Percentiles rank a stretch among this genome's conserved stretches.
These are phyloP conservation scores for Euura saliciscinereae DNA, from an alignment of 1,140 invertebrate species.

Conservation along the genomic window DNA sequence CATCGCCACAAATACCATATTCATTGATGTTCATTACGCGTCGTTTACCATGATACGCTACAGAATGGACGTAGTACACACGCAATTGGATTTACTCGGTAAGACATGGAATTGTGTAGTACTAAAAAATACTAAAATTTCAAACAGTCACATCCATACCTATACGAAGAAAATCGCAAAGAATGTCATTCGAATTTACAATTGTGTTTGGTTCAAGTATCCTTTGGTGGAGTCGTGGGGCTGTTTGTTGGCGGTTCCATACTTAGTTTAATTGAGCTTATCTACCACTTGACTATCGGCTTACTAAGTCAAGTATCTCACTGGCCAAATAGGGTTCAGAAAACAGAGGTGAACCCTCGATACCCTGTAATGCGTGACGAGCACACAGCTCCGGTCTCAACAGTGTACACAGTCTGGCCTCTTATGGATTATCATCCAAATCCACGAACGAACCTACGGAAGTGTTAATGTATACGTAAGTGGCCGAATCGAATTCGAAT, in stretches of 20 bases:
- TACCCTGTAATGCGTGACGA: not conserved
- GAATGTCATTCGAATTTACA: not conserved
- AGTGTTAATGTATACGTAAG: not conserved
- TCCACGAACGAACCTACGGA: not conserved
- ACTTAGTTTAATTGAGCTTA: slow-evolving; percentile 17
- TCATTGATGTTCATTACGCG: slow-evolving; percentile 34
- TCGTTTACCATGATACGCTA: slow-evolving; percentile 31
- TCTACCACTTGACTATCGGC: slow-evolving; percentile 14
- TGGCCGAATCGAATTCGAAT: not conserved
- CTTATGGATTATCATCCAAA: not conserved
- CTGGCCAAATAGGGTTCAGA: not conserved
- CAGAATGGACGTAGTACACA: slow-evolving; percentile 33
- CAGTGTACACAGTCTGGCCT: not conserved
- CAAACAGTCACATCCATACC: no score
- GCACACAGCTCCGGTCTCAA: not conserved
- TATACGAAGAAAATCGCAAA: no score
- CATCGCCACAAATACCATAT: not conserved
- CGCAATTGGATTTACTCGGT: slow-evolving; percentile 40
- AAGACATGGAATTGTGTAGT: slow-evolving; percentile 1
- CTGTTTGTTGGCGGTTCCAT: slow-evolving; percentile 19
- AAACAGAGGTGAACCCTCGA: not conserved
- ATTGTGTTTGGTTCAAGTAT: slow-evolving; percentile 20
- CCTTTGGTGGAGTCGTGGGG: slow-evolving; percentile 27
- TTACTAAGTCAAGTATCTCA: not conserved
- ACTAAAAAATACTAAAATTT: not conserved